These are phyloP conservation scores for Sus scrofa DNA, from an alignment of 2,113 vertebrate species.

Conservation along the genomic window T2T-Sscrofa CM000822.6:3254001-3254500, in stretches of 20 bases:
- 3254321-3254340: neutral
- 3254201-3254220: neutral
- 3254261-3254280: neutral
- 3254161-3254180: rapidly evolving
- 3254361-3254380: neutral
- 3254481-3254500: too few species aligned
- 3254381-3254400: too few species aligned
- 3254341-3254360: neutral
- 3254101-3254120: neutral
- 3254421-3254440: too few species aligned
- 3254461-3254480: too few species aligned
- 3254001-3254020: neutral
- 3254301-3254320: too few species aligned
- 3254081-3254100: neutral
- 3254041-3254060: neutral
- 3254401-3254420: too few species aligned
- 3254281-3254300: neutral
- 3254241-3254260: neutral
- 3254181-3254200: neutral
- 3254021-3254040: neutral
- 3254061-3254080: neutral
- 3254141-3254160: too few species aligned
- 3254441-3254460: too few species aligned
- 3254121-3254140: rapidly evolving
- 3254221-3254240: neutral